Conservation (phyloP, 2,797 vertebrate species). For the Sternarchorhynchus goeldii region DNA sequence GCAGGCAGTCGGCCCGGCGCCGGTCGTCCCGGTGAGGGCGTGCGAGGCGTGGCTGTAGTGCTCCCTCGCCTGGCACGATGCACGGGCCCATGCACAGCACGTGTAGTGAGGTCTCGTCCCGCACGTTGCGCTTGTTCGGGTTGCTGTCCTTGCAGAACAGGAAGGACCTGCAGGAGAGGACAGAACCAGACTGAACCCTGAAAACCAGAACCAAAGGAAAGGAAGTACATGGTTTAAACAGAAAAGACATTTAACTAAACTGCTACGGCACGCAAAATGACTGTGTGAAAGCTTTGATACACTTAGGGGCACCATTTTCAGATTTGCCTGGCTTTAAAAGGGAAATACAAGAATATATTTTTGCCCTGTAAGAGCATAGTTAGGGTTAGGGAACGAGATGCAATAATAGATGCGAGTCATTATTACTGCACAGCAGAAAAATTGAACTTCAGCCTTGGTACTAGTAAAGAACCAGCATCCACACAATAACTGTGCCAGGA, state of each 20-base stretch:
- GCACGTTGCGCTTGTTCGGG: conserved; percentile 95
- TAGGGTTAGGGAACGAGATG: not conserved
- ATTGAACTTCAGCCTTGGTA: not conserved
- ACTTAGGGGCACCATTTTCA: not conserved
- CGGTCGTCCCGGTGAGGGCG: conserved; percentile 86
- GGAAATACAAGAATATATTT: not conserved
- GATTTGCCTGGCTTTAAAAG: not conserved
- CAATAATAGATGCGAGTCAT: not conserved
- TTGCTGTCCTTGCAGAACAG: conserved; percentile 94
- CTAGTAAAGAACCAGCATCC: not conserved
- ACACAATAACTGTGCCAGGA: not conserved
- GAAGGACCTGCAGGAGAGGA: conserved; percentile 80
- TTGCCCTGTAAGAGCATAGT: not conserved
- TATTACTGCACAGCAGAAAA: not conserved
- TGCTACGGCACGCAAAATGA: not conserved
- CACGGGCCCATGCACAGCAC: conserved; percentile 95
- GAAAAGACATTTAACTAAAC: not conserved
- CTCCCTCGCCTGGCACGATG: conserved; percentile 90
- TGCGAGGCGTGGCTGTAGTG: conserved; percentile 85
- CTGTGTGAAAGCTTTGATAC: not conserved
- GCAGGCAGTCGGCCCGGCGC: conserved; percentile 88
- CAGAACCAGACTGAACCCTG: not conserved
- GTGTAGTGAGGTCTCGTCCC: conserved; percentile 96
- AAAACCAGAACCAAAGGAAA: too few species aligned
- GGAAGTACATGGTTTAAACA: not conserved